phyloP scores from a whole-genome alignment of 2,888 invertebrate genomes.

The Piscicola geometra region DNA sequence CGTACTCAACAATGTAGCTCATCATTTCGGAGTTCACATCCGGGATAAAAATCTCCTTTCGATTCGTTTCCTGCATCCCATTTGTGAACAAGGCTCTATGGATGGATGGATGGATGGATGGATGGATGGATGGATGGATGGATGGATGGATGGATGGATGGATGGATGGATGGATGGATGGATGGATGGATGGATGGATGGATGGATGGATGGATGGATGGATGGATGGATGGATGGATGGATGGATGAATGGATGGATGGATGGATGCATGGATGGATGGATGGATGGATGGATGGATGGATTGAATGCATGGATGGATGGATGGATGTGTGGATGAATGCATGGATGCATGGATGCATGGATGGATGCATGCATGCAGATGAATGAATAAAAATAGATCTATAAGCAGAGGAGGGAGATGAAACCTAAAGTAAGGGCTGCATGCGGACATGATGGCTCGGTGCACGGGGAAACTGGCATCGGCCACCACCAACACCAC shows the following conservation, averaged over 20 bases:
- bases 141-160: not conserved
- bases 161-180: not conserved
- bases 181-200: no score
- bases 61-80: constrained; percentile 58
- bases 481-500: constrained; percentile 78
- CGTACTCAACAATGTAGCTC: constrained; percentile 68
- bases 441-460: constrained; percentile 63
- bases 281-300: no score
- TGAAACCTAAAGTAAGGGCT: constrained; percentile 84
- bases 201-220: no score
- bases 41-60: constrained; percentile 53
- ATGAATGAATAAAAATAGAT: no score
- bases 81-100: constrained; percentile 67
- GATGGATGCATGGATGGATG: not conserved
- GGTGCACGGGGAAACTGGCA: constrained; percentile 75
- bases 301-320: not conserved
- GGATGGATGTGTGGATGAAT: no score
- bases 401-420: no score
- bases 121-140: not conserved
- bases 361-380: no score
- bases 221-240: no score
- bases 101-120: not conserved
- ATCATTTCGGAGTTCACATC: constrained; percentile 74
- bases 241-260: not conserved
- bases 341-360: no score